Evolutionary conservation across 2,888 invertebrate genomes (phyloP), one percentile per base, ranked within the genome.

Genomic region (Alsophila aescularia): DNA sequence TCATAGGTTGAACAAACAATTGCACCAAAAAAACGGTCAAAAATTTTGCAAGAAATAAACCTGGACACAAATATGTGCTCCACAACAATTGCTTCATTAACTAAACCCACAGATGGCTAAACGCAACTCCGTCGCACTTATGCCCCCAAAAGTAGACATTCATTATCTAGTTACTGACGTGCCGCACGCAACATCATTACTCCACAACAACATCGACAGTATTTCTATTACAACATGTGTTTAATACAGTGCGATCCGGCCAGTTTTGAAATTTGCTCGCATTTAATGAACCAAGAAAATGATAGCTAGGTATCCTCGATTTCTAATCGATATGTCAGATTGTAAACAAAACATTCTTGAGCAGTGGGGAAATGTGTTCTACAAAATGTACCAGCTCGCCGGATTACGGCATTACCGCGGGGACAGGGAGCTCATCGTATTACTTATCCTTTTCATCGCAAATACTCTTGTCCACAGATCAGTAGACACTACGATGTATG

Each of bases 261-360:
- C 36, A 27, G 56, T 62, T 62, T 51, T 51, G 48, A 58, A 56
- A 52, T 53, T 45, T 52, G 27, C 41, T 50, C 47, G 61, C 52
- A 56, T 53, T 51, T 51, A 47, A 51, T 58, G 61, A 37, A 53
- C 51, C 58, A 58, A 58, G 58, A 43, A 52, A 52, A 52, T 55
- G 49, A 50, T 57, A 56, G 45, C 36, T 50, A 51, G 55, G 50
- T 50, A 50, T 42, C 55, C 50, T 51, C 55, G 55, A 51, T 56
- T 56, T 56, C 50, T 56, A 56, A 51, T 51, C 39, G 45, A 56
- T 40, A 53, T 10, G 48, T 14, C 49, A 6, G 16, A 29, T 41
- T 43, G 48, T 32, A 29, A 44, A 40, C 35, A 31, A 45, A 39
- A 41, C 47, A 45, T 36, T 36, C 39, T 44, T 6, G 34, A 6